Evolutionary conservation across 1,140 invertebrate species (phyloP), one percentile per base, ranked within the genome.

Genomic region (Mesaphorura yosii): DNA sequence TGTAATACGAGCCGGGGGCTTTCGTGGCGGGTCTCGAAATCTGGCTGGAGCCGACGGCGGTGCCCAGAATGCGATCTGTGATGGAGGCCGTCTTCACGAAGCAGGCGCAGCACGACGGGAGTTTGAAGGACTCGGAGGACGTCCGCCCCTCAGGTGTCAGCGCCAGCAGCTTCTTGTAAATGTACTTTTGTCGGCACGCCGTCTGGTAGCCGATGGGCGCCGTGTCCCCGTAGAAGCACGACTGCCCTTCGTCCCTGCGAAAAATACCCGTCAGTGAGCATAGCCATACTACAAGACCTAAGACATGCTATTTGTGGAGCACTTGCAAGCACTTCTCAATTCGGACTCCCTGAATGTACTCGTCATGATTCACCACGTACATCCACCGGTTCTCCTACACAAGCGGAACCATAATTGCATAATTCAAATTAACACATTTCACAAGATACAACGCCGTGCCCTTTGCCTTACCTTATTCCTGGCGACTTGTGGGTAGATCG

Each of bases 81-180:
- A 34, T 34, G 10, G 48, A 53, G 12, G 28, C 28, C 17, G 46
- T 49, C 38, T 52, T 59, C 22, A 77, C 58, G 26, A 70, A 71
- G 58, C 79, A 82, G 34, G 76, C 76, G 61, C 79, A 82, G 54
- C 78, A 80, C 6, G 78, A 77, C 3, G 79, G 79, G 48, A 81
- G 69, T 64, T 68, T 66, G 25, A 60, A 60, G 19, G 54, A 53
- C 39, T 57, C 54, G 7, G 54, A 28, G 20, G 69, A 64, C 0
- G 74, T 66, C 51, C 67, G 66, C 2, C 75, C 75, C n/a, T 71
- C 66, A 0, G 69, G 62, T 19, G 69, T 69, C 4, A 79, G 37
- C 0, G 74, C 73, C 2, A 73, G 45, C 55, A 81, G 66, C 45
- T 72, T 69, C 25, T 77, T 67, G 45, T 75, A 73, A 37, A 78